phyloP scores from a whole-genome alignment of 2,797 vertebrate species.

The Cynodonichthys magdalenae region DNA sequence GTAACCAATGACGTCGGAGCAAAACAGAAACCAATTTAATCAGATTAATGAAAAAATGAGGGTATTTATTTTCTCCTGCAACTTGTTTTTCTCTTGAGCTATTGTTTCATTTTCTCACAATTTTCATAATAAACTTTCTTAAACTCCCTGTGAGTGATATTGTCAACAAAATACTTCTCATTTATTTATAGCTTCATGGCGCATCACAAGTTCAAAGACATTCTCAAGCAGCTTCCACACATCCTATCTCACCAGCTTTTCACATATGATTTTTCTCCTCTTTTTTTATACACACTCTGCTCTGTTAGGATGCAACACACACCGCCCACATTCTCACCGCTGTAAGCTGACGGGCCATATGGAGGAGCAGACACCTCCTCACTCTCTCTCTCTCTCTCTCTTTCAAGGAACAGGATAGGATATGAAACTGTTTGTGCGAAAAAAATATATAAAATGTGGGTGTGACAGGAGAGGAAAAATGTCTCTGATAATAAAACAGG shows the following conservation, averaged over 20 bases:
- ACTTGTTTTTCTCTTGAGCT: too few relatives aligned
- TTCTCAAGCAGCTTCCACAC: constrained; percentile 26
- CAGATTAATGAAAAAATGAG: too few relatives aligned
- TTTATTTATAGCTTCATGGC: constrained; percentile 25
- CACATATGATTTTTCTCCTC: constrained; percentile 37
- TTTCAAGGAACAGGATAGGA: constrained; percentile 42
- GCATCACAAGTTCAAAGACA: constrained; percentile 34
- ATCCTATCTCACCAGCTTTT: constrained; percentile 20
- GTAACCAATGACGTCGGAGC: background rate
- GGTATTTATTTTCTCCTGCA: too few relatives aligned
- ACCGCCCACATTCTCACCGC: constrained; percentile 43
- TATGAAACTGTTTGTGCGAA: constrained; percentile 22
- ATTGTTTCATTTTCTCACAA: background rate
- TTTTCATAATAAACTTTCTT: background rate
- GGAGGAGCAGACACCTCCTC: constrained; percentile 55
- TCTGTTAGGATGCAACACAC: constrained; percentile 46
- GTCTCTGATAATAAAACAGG: constrained; percentile 53
- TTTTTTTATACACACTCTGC: constrained; percentile 1
- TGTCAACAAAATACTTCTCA: constrained; percentile 27
- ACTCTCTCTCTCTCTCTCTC: constrained; percentile 27
- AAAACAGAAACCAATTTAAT: too few relatives aligned
- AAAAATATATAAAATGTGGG: constrained; percentile 17
- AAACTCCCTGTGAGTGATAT: constrained; percentile 13
- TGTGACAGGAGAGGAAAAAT: constrained; percentile 46
- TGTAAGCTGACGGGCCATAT: constrained; percentile 63